Evolutionary conservation across 2,888 invertebrate species (phyloP), one percentile per base, ranked within the genome.

Genomic region (Lordiphosa fenestrarum): DNA sequence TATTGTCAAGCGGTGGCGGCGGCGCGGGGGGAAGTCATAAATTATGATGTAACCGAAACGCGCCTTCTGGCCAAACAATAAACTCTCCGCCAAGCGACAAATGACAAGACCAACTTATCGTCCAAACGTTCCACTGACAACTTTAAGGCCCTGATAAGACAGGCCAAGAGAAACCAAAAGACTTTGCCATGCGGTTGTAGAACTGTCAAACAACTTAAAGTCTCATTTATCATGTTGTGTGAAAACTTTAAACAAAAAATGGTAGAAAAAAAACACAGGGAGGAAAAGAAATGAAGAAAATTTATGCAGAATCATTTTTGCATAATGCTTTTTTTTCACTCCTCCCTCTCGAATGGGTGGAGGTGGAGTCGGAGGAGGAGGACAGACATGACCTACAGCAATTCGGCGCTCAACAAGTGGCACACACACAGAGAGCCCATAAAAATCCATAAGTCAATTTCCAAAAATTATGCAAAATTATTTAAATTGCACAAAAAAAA

Each of bases 381-480:
- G 19, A 19, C 61, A 74, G 83, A 83, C 86, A 85, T 86, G 86
- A 86, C 86, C 86, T 86, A 87, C 80, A 86, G 73, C 86, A 86
- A 86, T 47, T 55, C 51, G 51, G 38, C 58, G 56, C 59, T 66
- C 85, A 82, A 82, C 82, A 82, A 82, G 85, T 82, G 85, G 67
- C 80, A 42, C 38, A 65, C 61, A 58, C 47, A 60, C 40, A 48
- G 42, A 47, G 36, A 44, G 55, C 49, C 49, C 71, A 74, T 75
- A 83, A 77, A 85, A 86, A 80, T 85, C 74, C 85, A 85, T 86
- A 86, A 87, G 86, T 86, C 83, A 80, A 84, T 81, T 84, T 81
- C 76, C 76, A 73, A 74, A 85, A 85, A 87, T 87, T 87, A 87
- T 87, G 87, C 85, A 86, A 87, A 87, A 87, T 87, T 87, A 86